These are phyloP conservation scores for Xestia ashworthii DNA, from an alignment of 2,888 invertebrate species.

Conservation along the genomic window DNA sequence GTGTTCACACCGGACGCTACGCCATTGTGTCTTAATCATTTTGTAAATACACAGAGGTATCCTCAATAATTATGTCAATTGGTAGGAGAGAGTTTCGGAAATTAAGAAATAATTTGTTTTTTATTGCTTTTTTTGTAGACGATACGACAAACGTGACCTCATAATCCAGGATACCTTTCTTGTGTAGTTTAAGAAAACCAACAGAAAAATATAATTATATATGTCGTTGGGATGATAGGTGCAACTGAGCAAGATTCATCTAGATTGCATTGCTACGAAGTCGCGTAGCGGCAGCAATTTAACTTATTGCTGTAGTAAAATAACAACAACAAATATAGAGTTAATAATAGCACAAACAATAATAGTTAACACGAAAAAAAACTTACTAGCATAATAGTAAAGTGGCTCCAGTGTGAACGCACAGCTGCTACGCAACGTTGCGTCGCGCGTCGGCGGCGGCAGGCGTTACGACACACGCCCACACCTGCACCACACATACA, in stretches of 20 bases:
- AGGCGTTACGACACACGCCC: constrained; percentile 85
- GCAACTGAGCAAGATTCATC: neutral
- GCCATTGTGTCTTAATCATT: constrained; percentile 46
- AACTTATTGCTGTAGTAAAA: neutral
- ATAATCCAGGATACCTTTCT: neutral
- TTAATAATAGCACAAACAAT: neutral
- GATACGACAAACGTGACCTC: neutral
- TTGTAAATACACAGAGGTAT: constrained; percentile 36
- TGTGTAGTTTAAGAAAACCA: neutral
- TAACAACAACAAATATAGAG: neutral
- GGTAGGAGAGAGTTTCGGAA: constrained; percentile 10
- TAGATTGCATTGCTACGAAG: neutral
- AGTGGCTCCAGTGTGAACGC: constrained; percentile 77
- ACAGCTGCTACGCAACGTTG: constrained; percentile 80
- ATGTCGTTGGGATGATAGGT: neutral
- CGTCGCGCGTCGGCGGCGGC: constrained; percentile 74
- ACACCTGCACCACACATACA: constrained; percentile 70
- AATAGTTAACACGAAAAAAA: neutral
- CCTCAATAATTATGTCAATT: constrained; percentile 34
- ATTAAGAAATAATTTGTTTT: constrained; percentile 39
- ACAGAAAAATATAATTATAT: neutral
- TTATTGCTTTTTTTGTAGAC: constrained; percentile 11
- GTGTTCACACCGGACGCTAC: constrained; percentile 77
- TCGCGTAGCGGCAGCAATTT: neutral
- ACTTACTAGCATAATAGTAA: neutral